Evolutionary conservation across 2,797 vertebrate species (phyloP), one percentile per base, ranked within the genome.

Genomic region (Lates japonicus): DNA sequence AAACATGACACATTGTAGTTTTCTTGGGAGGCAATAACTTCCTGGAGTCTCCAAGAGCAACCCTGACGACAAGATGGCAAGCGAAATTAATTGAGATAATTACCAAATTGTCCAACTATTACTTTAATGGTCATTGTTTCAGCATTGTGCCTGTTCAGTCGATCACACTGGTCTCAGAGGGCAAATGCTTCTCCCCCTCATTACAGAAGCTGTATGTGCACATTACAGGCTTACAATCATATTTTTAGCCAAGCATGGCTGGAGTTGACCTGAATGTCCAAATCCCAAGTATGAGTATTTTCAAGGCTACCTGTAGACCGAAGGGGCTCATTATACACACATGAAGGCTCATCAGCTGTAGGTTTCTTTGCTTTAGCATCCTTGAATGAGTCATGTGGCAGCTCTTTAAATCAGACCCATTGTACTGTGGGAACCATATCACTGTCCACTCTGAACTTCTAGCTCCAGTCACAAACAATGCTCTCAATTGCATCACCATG

Each of bases 251-350:
- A 42, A 65, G 19, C 33, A 46, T 29, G 44, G 59, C 19, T 73
- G 20, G 9, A 55, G 59, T 17, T 69, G 62, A 86, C 20, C 58
- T 2, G 0, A 54, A 72, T 48, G 68, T 72, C 68, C 46, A 61
- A 37, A 80, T 49, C 46, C 25, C 2, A 35, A 57, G 42, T 68
- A 77, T 79, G 44, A 83, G 54, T 78, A 74, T 76, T 72, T 54
- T 71, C 25, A 2, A 63, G 52, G 9, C 39, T 44, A 65, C 20
- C 54, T 51, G 68, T 55, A 55, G 35, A 70, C 42, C 35, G 49
- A 72, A 39, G 5, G 70, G 49, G 52, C 46, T 79, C 54, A 72
- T 75, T 74, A 70, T 44, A 31, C 1, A 14, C 2, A 3, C 49
- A 51, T 37, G 1, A 12, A 52, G 22, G 52, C 60, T 71, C 44